phyloP scores from a whole-genome alignment of 37 sponge, comb jelly and placozoan genomes.

The Geodia barretti region DNA sequence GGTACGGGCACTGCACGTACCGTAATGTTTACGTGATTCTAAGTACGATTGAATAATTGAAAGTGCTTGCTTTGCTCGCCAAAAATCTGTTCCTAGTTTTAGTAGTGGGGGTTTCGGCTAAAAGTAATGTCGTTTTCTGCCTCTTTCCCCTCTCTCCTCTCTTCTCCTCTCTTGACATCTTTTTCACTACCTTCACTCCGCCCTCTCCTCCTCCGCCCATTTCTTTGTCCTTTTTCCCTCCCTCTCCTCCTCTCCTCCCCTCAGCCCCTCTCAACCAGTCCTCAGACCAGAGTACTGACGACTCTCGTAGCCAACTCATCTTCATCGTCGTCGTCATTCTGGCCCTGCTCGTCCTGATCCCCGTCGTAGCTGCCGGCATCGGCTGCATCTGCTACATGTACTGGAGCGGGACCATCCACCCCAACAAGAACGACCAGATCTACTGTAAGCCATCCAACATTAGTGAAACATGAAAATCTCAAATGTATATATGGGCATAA shows the following conservation, averaged over 20 bases:
- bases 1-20: too few species aligned
- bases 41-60: too few species aligned
- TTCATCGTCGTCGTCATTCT: neutral
- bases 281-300: neutral
- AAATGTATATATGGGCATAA: too few species aligned
- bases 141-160: neutral
- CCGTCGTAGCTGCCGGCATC: neutral
- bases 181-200: neutral
- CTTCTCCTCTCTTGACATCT: neutral
- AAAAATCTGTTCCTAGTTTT: too few species aligned
- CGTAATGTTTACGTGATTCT: too few species aligned
- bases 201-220: neutral
- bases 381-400: constrained; percentile 3
- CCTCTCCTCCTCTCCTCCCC: constrained; percentile 9
- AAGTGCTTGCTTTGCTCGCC: too few species aligned
- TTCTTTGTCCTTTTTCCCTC: neutral
- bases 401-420: neutral
- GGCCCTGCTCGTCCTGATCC: neutral
- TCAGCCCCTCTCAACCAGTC: neutral
- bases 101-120: too few species aligned
- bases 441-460: too few species aligned
- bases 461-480: too few species aligned
- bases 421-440: too few species aligned
- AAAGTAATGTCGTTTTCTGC: too few species aligned
- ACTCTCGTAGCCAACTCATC: neutral